phyloP scores from a whole-genome alignment of 2,888 invertebrate genomes.

The Drosophila trichaetosa region DNA sequence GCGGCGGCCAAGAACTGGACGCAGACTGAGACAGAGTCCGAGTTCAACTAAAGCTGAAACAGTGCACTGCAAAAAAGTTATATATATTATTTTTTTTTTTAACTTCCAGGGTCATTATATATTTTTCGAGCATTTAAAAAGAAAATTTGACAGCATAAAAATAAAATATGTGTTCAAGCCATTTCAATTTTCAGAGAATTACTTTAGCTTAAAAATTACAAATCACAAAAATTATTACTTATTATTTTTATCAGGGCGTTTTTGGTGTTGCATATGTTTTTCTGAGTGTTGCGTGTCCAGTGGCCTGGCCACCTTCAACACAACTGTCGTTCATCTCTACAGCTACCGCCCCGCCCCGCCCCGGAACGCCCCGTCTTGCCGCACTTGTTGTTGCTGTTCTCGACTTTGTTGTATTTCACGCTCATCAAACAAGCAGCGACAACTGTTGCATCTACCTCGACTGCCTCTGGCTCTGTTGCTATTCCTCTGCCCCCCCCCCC shows the following conservation, averaged over 20 bases:
- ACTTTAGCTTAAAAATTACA: not conserved
- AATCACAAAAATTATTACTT: not conserved
- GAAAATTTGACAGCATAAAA: not conserved
- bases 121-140: not conserved
- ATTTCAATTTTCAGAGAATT: not conserved
- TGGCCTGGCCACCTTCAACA: constrained; percentile 69
- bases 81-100: not conserved
- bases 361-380: constrained; percentile 36
- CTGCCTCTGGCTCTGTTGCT: constrained; percentile 21
- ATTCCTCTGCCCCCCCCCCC: not conserved
- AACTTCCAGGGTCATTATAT: not conserved
- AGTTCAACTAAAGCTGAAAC: constrained; percentile 1
- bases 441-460: constrained; percentile 68
- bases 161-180: not conserved
- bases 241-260: not conserved
- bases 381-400: constrained; percentile 70
- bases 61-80: constrained; percentile 5
- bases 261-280: not conserved
- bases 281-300: constrained; percentile 37
- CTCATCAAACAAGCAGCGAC: constrained; percentile 77
- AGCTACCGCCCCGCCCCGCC: constrained; percentile 35
- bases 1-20: constrained; percentile 66
- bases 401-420: constrained; percentile 78
- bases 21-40: constrained; percentile 26
- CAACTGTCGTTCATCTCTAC: constrained; percentile 62